These are phyloP conservation scores for Epinephelus malabaricus DNA, from an alignment of 2,797 vertebrate genomes.

Conservation along the genomic window DNA sequence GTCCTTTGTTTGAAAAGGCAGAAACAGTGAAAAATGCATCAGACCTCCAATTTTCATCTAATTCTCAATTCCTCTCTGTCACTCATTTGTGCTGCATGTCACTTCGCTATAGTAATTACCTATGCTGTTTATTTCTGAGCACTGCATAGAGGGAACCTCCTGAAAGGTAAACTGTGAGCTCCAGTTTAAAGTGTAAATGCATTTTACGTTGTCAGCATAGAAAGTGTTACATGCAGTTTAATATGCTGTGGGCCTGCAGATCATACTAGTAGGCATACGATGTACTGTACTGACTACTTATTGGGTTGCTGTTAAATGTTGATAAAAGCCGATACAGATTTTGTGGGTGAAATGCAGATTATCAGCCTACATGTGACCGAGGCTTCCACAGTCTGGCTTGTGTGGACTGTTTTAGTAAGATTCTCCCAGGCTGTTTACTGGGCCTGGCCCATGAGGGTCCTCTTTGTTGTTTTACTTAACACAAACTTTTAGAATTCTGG, in stretches of 20 bases:
- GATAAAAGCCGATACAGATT: constrained; percentile 16
- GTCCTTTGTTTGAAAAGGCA: background rate
- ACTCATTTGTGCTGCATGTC: background rate
- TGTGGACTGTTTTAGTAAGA: constrained; percentile 13
- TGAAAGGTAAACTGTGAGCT: background rate
- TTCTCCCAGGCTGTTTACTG: constrained; percentile 34
- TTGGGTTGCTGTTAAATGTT: background rate
- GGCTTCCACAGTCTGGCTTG: constrained; percentile 3
- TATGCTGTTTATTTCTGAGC: constrained; percentile 1
- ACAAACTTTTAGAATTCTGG: constrained; percentile 25
- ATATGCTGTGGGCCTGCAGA: background rate
- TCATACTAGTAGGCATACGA: background rate
- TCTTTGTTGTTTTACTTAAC: constrained; percentile 47
- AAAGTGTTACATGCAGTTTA: background rate
- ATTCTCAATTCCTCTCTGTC: background rate
- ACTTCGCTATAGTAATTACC: background rate
- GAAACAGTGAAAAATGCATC: background rate
- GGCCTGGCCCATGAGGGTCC: constrained; percentile 9
- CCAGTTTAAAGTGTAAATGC: background rate
- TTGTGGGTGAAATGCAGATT: constrained; percentile 11
- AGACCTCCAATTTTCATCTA: background rate
- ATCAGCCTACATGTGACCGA: constrained; percentile 16
- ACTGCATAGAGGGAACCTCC: background rate
- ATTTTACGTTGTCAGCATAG: background rate
- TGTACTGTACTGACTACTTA: background rate